These are phyloP conservation scores for Apteryx owenii DNA, from an alignment of 2,113 vertebrate species.

Conservation along the genomic window DNA sequence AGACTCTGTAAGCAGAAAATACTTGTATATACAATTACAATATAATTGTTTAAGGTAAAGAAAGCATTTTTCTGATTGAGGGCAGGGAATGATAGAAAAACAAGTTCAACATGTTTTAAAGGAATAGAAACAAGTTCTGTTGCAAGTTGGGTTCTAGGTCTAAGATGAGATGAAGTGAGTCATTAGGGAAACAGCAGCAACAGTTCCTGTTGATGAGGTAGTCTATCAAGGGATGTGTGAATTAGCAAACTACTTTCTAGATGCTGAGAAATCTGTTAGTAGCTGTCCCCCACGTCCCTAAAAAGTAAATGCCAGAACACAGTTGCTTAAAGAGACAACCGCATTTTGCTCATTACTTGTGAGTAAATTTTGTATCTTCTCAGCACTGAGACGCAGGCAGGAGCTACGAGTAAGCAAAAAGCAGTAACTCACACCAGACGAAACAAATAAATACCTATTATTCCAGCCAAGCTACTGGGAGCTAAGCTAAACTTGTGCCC, in stretches of 20 bases:
- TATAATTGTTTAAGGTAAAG: background rate
- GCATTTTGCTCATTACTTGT: background rate
- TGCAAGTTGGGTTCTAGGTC: background rate
- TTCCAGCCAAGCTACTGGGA: background rate
- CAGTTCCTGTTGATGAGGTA: background rate
- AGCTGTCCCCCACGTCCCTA: background rate
- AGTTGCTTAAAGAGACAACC: background rate
- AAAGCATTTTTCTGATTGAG: background rate
- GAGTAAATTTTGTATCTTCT: background rate
- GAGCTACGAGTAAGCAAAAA: background rate
- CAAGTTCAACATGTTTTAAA: background rate
- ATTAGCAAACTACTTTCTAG: background rate
- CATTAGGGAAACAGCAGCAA: background rate
- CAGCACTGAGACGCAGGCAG: background rate
- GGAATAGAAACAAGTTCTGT: background rate
- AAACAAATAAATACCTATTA: background rate
- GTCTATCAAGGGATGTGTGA: background rate
- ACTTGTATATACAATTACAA: background rate
- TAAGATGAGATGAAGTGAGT: background rate
- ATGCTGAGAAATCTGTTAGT: background rate
- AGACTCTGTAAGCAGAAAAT: background rate
- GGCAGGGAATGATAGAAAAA: background rate
- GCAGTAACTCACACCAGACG: background rate
- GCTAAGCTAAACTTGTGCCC: background rate
- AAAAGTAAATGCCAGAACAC: background rate